Evolutionary conservation across 2,888 invertebrate genomes (phyloP), one percentile per base, ranked within the genome.

Genomic region (Chloroclysta siterata): DNA sequence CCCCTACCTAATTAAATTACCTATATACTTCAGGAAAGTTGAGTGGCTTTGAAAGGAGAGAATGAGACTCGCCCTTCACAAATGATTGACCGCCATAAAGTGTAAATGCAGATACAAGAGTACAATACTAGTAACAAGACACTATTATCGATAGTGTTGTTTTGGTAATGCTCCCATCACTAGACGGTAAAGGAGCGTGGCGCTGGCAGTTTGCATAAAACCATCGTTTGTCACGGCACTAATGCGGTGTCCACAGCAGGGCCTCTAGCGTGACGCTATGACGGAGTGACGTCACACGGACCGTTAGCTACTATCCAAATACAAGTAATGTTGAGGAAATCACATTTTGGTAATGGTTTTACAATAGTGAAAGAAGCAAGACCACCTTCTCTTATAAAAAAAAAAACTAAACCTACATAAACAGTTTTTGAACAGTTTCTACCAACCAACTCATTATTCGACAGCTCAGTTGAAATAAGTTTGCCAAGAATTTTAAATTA

Each of bases 151-250:
- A 22, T 47, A 53, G 29, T 44, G 5, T 53, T 10, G 29, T 10
- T 14, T n/a, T 29, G 28, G 4, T 17, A 17, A 53, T 39, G 36
- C 8, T 46, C 54, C 63, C 83, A 80, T 72, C 84, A 72, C 82
- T 81, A 79, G 50, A 60, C 75, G 72, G 79, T 80, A 76, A 83
- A 87, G 85, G 85, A 86, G 88, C 85, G 84, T 87, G 86, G 82
- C 83, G 77, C 76, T 74, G 81, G 84, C 87, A 88, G 82, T 90
- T 92, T 87, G 92, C 92, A 92, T 92, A 92, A 90, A 92, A 89
- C 84, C 85, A 81, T 88, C 90, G 87, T 92, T 92, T 92, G 89
- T 92, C 92, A 90, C 78, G 73, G 74, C 84, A 84, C 88, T 90
- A 87, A 90, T 87, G 89, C 85, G 81, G 72, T 63, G 89, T 89